A percentile compares a stretch with the other conserved stretches of the same genome.
These are phyloP conservation scores for Eupeodes latifasciatus DNA, from an alignment of 2,888 invertebrate genomes.

Conservation along the genomic window DNA sequence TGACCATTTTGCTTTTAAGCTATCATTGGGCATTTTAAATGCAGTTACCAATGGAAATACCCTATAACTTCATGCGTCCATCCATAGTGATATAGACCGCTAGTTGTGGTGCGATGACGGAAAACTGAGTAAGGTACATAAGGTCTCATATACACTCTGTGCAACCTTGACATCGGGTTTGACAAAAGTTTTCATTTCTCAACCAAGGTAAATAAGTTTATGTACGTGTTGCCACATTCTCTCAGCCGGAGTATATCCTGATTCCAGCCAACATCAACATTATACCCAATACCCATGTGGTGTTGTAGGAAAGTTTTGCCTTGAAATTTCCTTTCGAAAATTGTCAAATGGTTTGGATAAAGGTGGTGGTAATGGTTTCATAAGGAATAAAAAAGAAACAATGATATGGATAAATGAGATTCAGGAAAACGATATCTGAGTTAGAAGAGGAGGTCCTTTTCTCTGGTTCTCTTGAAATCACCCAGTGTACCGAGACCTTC, in stretches of 20 bases:
- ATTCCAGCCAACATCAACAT: conserved; percentile 1
- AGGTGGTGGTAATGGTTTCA: conserved; percentile 9
- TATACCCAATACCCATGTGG: neutral
- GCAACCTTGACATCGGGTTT: conserved; percentile 63
- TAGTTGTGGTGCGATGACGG: neutral
- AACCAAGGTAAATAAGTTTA: neutral
- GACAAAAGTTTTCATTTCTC: conserved; percentile 63
- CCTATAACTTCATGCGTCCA: no score
- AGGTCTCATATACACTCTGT: conserved; percentile 44
- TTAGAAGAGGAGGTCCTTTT: conserved; percentile 5
- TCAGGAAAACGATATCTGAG: conserved; percentile 4
- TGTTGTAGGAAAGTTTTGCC: conserved; percentile 54
- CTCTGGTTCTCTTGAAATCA: neutral
- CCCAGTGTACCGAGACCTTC: no score
- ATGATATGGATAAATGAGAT: conserved; percentile 45
- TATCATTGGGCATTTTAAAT: conserved; percentile 11
- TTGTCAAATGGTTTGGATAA: conserved; percentile 39
- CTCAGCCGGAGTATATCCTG: neutral
- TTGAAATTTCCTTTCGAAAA: conserved; percentile 60
- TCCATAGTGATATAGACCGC: neutral
- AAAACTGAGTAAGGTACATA: neutral
- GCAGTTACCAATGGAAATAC: neutral
- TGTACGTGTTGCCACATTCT: conserved; percentile 1
- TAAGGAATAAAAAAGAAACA: neutral
- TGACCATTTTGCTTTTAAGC: conserved; percentile 29